Percentiles rank a stretch among this genome's conserved stretches.
Evolutionary conservation across 2,888 invertebrate genomes (phyloP).

Genomic region (Spatulosminthurus flaviceps): DNA sequence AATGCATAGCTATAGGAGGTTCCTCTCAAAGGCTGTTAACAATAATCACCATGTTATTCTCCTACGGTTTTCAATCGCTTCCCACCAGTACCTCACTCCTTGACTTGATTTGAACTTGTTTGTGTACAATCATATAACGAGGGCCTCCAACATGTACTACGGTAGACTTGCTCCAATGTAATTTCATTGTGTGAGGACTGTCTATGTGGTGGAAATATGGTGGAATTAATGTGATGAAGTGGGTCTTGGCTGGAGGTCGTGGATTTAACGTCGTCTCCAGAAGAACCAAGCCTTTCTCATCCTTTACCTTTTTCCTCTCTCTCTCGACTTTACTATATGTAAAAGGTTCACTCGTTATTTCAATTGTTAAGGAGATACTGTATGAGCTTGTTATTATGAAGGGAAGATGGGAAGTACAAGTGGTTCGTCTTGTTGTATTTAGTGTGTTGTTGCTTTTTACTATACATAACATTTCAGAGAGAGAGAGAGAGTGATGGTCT

Average conservation of each 20-base stretch:
- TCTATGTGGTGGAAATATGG: neutral
- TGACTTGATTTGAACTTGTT: slow-evolving; percentile 8
- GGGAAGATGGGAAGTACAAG: too few species aligned
- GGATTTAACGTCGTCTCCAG: slow-evolving; percentile 12
- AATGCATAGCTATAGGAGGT: too few species aligned
- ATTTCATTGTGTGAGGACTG: too few species aligned
- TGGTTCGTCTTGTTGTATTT: neutral
- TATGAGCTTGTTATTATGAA: neutral
- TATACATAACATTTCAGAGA: neutral
- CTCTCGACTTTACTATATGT: neutral
- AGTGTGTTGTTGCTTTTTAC: neutral
- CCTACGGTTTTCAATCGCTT: neutral
- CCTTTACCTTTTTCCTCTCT: neutral
- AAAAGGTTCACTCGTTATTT: neutral
- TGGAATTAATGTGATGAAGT: slow-evolving; percentile 10
- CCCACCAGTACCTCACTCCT: neutral
- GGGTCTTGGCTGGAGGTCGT: slow-evolving; percentile 8
- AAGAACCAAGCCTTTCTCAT: neutral
- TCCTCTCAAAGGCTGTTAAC: neutral
- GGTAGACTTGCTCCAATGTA: too few species aligned
- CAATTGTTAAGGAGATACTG: slow-evolving; percentile 1
- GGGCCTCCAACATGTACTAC: too few species aligned
- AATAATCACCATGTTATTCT: slow-evolving; percentile 18
- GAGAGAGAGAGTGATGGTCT: slow-evolving; percentile 5
- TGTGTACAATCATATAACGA: neutral